A percentile compares a stretch with the other conserved stretches of the same genome.
Conservation (phyloP, 1,140 invertebrate species). For the Drosophila baimaii region DNA sequence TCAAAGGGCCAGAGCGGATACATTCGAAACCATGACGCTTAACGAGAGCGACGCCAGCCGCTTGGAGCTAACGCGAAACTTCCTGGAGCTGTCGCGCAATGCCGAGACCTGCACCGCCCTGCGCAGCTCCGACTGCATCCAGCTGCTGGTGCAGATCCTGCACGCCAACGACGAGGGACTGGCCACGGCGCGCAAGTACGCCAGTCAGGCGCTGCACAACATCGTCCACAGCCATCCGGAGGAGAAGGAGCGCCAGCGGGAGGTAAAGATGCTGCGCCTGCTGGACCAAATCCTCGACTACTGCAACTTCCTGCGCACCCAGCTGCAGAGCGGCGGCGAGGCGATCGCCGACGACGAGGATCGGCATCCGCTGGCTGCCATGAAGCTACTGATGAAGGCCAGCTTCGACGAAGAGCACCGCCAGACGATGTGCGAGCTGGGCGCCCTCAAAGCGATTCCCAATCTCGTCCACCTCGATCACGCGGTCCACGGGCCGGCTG, state of each 20-base stretch:
- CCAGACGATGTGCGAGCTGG: constrained; percentile 96
- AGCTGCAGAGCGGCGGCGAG: constrained; percentile 85
- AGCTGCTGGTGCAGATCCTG: constrained; percentile 95
- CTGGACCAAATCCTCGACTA: constrained; percentile 93
- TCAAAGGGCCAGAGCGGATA: not conserved
- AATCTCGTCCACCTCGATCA: constrained; percentile 95
- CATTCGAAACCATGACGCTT: constrained; percentile 58
- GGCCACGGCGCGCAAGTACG: constrained; percentile 87
- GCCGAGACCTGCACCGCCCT: constrained; percentile 96
- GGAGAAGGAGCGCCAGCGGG: constrained; percentile 93
- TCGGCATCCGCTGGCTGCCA: constrained; percentile 92
- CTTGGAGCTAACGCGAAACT: constrained; percentile 93
- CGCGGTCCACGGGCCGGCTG: constrained; percentile 91
- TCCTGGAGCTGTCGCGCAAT: constrained; percentile 95
- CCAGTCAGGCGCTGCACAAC: constrained; percentile 93
- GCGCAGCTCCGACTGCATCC: constrained; percentile 96
- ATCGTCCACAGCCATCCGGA: constrained; percentile 95
- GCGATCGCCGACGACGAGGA: constrained; percentile 88
- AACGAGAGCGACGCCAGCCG: constrained; percentile 86
- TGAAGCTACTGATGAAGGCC: constrained; percentile 96
- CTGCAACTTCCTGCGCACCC: constrained; percentile 86
- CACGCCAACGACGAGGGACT: constrained; percentile 87
- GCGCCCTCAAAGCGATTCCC: constrained; percentile 95
- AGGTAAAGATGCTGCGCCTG: constrained; percentile 92
- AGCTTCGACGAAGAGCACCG: constrained; percentile 98